phyloP scores from a whole-genome alignment of 92 coral and sea anemone genomes.

The Actinostola sp. region DNA sequence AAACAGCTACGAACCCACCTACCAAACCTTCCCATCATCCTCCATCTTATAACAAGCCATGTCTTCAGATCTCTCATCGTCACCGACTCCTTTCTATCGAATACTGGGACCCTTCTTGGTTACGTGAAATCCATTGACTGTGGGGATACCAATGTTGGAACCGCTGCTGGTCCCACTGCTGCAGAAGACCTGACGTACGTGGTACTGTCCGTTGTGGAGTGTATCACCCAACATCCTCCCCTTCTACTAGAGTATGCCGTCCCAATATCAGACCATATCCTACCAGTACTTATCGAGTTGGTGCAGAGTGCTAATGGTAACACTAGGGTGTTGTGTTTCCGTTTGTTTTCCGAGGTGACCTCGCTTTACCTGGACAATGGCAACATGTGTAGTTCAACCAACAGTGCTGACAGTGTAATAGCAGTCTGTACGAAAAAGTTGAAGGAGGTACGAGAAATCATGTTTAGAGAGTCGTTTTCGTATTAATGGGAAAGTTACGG shows the following conservation, averaged over 20 bases:
- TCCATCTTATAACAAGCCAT: constrained; percentile 91
- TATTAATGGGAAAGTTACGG: neutral
- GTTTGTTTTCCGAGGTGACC: constrained; percentile 95
- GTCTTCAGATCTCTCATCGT: constrained; percentile 78
- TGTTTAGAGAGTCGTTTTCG: neutral
- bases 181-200: constrained; percentile 84
- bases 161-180: constrained; percentile 89
- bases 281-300: constrained; percentile 84
- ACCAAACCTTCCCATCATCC: constrained; percentile 82
- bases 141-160: constrained; percentile 86
- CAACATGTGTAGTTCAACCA: constrained; percentile 67
- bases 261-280: constrained; percentile 66
- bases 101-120: constrained; percentile 68
- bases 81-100: constrained; percentile 59
- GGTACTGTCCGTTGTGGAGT: constrained; percentile 89
- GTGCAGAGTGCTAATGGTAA: constrained; percentile 88
- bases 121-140: constrained; percentile 87
- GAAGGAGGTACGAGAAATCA: constrained; percentile 64
- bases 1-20: constrained; percentile 87
- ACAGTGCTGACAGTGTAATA: constrained; percentile 36
- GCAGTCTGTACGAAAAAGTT: constrained; percentile 60
- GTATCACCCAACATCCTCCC: constrained; percentile 96
- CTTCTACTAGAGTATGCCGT: constrained; percentile 75
- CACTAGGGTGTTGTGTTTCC: constrained; percentile 86
- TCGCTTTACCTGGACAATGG: constrained; percentile 88